Evolutionary conservation across 1,140 invertebrate genomes (phyloP), one percentile per base, ranked within the genome.

Genomic region (Tetranychus urticae): DNA sequence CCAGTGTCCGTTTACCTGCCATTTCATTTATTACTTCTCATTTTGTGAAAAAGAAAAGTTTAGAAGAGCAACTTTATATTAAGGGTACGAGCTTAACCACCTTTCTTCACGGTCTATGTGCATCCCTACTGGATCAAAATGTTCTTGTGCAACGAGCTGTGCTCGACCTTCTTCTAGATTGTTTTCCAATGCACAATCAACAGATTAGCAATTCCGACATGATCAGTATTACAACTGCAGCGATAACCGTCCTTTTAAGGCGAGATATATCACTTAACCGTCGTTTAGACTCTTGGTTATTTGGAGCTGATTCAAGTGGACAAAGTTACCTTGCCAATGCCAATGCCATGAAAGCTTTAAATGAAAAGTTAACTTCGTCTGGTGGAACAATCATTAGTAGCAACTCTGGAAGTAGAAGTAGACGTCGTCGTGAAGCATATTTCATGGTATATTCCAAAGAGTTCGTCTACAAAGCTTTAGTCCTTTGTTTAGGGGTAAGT

Each of bases 211-310:
- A 80, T 65, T 73, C 78, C 6, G 85, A 90, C 71, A 80, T 87
- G 76, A 79, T 85, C 8, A 76, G 79, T 58, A 72, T 94, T 58
- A 79, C 89, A 1, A 85, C 82, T 35, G 80, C 87, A 61, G 83
- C 84, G 37, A 72, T 93, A 58, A 80, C 81, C 45, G 87, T 90
- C 1, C 82, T 94, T 62, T 73, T 94, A 12, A 72, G 89, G 54
- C 76, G 90, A 65, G 90, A 94, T 70, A 89, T 91, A 83, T 91
- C 87, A 54, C 76, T 94, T 14, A 94, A 93, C 71, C 78, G 86
- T 62, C 77, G 87, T 45, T 73, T 91, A 23, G 88, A 84, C 70
- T 80, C 82, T 3, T 91, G 87, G 87, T 71, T 91, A 14, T 72
- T 88, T 56, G 85, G 84, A 23, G 78, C 77, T 31, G 83, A 86